phyloP scores from a whole-genome alignment of 2,113 vertebrate genomes.

The Rallus limicola region DNA sequence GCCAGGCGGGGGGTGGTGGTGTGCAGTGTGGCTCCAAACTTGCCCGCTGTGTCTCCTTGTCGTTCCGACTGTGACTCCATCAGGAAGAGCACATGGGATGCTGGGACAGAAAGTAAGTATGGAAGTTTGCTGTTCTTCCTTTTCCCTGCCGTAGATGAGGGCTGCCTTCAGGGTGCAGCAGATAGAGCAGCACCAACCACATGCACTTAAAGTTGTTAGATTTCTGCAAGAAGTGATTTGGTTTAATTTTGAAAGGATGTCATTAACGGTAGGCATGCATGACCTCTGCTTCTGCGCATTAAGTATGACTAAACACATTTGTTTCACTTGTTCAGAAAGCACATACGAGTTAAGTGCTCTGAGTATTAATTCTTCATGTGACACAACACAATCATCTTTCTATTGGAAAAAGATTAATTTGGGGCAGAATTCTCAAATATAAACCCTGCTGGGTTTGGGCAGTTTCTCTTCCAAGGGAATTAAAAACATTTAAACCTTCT shows the following conservation, averaged over 20 bases:
- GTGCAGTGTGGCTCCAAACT: conserved; percentile 95
- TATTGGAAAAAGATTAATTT: background rate
- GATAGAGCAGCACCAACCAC: background rate
- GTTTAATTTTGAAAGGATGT: background rate
- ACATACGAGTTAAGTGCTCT: background rate
- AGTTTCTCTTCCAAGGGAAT: background rate
- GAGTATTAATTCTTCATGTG: background rate
- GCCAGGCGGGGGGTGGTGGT: conserved; percentile 91
- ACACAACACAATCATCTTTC: background rate
- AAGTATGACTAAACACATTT: background rate
- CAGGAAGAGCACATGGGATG: conserved; percentile 90
- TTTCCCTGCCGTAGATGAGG: background rate
- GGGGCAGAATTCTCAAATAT: background rate
- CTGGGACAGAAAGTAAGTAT: conserved; percentile 83
- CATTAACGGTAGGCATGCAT: background rate
- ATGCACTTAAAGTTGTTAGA: background rate
- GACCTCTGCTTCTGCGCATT: background rate
- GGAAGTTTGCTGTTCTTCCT: accelerated
- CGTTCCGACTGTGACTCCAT: conserved; percentile 94
- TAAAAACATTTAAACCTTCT: background rate
- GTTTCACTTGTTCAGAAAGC: background rate
- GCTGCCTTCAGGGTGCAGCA: background rate
- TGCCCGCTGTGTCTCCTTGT: conserved; percentile 88
- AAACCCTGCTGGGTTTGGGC: background rate
- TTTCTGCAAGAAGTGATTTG: background rate